Evolutionary conservation across 2,113 vertebrate genomes (phyloP), one percentile per base, ranked within the genome.

Genomic region (Hystrix cristata): DNA sequence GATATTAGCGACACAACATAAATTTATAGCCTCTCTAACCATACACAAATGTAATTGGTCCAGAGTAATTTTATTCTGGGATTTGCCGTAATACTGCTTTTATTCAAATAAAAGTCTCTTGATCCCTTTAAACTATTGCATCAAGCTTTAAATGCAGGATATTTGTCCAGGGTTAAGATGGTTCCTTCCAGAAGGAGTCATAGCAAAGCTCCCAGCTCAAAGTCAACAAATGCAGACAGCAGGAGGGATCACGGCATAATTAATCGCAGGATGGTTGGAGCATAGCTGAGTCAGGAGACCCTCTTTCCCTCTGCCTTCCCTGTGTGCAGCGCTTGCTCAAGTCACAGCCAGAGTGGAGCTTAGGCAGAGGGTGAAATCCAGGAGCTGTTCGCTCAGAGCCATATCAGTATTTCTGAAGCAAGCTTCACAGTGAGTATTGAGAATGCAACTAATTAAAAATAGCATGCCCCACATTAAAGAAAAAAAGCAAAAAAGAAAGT

Each of bases 21-120:
- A 92, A 60, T 64, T 65, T 95, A 79, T 69, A 83, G 46, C 2
- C 34, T 90, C 12, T 80, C 46, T 80, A 84, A 72, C 12, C 57
- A 59, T 76, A 71, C 38, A 71, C 74, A 96, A 95, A 80, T 84
- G 21, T 95, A 94, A 92, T 95, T 94, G 51, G 27, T 74, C 12
- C 27, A 94, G 67, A 65, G 74, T 87, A 95, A 96, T 90, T 97
- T 96, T 96, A 84, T 38, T 53, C 69, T 96, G 43, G 51, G 12
- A 72, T 97, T 95, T 94, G 64, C 38, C 83, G 74, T 95, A 96
- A 87, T 84, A 65, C n/a, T 92, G 29, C 34, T 16, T 90, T 91
- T 96, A 87, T 90, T 96, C 87, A 96, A 94, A 81, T 86, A 90
- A 92, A 92, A 92, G 55, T 84, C 51, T 92, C 57, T 90, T 90